Percentiles rank a stretch among this genome's conserved stretches.
Conservation (phyloP, 2,797 vertebrate species). For the Aldrovandia affinis region DNA sequence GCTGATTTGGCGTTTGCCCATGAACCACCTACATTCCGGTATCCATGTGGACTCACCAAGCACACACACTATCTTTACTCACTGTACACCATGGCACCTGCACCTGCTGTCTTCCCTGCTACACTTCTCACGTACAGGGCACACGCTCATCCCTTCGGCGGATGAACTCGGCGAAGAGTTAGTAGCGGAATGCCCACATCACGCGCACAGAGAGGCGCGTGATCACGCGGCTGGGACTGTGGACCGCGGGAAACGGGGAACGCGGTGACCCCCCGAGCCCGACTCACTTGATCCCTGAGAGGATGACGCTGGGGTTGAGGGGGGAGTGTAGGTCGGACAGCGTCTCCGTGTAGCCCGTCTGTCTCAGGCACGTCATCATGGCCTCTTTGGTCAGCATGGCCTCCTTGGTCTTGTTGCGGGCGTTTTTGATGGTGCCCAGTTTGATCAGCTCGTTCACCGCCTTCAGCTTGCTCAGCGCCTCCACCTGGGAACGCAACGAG, state of each 20-base stretch:
- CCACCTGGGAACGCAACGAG: slow-evolving; percentile 74
- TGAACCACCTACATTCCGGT: background rate
- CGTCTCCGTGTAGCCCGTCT: slow-evolving; percentile 91
- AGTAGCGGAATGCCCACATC: background rate
- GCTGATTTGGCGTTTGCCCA: no score
- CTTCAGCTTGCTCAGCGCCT: slow-evolving; percentile 94
- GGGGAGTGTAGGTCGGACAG: slow-evolving; percentile 92
- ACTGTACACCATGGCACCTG: no score
- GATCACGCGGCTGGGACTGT: background rate
- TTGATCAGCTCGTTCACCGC: slow-evolving; percentile 95
- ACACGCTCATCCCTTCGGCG: no score
- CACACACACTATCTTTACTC: no score
- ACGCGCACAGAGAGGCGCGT: background rate
- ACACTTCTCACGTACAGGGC: no score
- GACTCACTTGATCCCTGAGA: slow-evolving; percentile 93
- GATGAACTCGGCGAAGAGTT: background rate
- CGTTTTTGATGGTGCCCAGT: slow-evolving; percentile 88
- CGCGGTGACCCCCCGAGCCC: background rate
- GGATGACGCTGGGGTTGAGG: slow-evolving; percentile 88
- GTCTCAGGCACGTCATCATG: slow-evolving; percentile 92
- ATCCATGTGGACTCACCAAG: background rate
- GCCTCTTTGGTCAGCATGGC: slow-evolving; percentile 90
- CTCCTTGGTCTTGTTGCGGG: slow-evolving; percentile 87
- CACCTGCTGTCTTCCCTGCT: no score
- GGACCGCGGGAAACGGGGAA: background rate